Conservation (phyloP, 2,113 vertebrate genomes). For the Rhizomys pruinosus region DNA sequence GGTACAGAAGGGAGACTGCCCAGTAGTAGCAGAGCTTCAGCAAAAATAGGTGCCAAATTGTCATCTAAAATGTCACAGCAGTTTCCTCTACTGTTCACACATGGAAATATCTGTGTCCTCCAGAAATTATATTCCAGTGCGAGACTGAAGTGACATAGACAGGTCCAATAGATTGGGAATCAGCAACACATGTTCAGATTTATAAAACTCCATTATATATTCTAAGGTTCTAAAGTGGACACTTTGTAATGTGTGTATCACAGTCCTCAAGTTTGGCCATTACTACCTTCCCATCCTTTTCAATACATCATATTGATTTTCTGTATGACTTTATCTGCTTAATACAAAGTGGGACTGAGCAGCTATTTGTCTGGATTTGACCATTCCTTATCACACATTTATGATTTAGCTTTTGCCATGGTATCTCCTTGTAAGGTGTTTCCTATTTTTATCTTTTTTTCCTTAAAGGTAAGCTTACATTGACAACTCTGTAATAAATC, state of each 20-base stretch:
- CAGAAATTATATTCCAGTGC: neutral
- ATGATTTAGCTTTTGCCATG: conserved; percentile 87
- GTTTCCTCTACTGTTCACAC: neutral
- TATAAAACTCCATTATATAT: conserved; percentile 68
- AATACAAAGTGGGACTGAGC: conserved; percentile 91
- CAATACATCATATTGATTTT: conserved; percentile 94
- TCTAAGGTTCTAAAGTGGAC: conserved; percentile 78
- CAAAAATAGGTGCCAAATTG: neutral
- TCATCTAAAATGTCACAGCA: neutral
- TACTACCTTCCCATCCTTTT: conserved; percentile 82
- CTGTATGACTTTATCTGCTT: conserved; percentile 95
- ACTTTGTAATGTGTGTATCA: conserved; percentile 84
- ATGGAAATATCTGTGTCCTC: rapidly evolving
- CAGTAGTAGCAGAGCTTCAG: rapidly evolving
- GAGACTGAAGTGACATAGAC: neutral
- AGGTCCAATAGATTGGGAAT: neutral
- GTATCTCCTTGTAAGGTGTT: conserved; percentile 87
- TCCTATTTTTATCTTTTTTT: conserved; percentile 88
- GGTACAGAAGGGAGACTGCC: neutral
- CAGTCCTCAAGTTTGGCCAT: conserved; percentile 84
- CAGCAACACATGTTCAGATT: neutral
- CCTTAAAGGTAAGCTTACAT: conserved; percentile 81
- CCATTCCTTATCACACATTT: conserved; percentile 91
- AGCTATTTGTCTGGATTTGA: conserved; percentile 89
- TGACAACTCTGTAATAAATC: conserved; percentile 85